Evolutionary conservation across 2,113 vertebrate genomes (phyloP), one percentile per base, ranked within the genome.

Genomic region (Microtus pennsylvanicus): DNA sequence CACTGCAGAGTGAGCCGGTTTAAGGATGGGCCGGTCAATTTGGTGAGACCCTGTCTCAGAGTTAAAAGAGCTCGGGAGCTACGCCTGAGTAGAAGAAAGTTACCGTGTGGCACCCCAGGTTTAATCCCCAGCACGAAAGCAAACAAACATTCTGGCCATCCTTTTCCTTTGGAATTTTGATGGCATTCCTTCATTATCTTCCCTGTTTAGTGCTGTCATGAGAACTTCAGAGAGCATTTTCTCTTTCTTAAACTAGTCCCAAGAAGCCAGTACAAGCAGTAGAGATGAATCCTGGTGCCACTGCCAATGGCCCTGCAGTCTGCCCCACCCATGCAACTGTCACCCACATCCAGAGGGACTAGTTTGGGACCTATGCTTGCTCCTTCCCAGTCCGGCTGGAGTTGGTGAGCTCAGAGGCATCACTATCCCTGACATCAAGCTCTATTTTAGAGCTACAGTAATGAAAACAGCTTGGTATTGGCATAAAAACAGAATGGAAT

Each of bases 111-210:
- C 1, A n/a, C 45, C 33, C 33, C 47, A n/a, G 19, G 85, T 26
- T 87, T 87, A 33, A 69, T 52, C 3, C 63, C 33, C 86, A 87
- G 22, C 21, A 70, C 7, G 4, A 17, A 69, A 86, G 22, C 35
- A 52, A 33, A 19, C 65, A 21, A 50, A 28, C 47, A 35, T 50
- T 70, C 45, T 50, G 38, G 28, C 38, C 42, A 47, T 86, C 11
- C 63, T 90, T 87, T 95, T 67, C 78, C 74, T 94, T 92, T 7
- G n/a, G 35, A 76, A 95, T 81, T 81, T 87, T 81, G 33, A 72
- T 74, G 28, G 5, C 1, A 78, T 47, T 77, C 22, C 6, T 91
- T 4, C 4, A 16, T 35, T 78, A 61, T 80, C 47, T 30, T 52
- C 82, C 50, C 12, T 90, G 74, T 78, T 42, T 52, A 65, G 30